Percentiles rank a stretch among this genome's conserved stretches.
Evolutionary conservation across 1,140 invertebrate genomes (phyloP).

Genomic region (Nephila pilipes): DNA sequence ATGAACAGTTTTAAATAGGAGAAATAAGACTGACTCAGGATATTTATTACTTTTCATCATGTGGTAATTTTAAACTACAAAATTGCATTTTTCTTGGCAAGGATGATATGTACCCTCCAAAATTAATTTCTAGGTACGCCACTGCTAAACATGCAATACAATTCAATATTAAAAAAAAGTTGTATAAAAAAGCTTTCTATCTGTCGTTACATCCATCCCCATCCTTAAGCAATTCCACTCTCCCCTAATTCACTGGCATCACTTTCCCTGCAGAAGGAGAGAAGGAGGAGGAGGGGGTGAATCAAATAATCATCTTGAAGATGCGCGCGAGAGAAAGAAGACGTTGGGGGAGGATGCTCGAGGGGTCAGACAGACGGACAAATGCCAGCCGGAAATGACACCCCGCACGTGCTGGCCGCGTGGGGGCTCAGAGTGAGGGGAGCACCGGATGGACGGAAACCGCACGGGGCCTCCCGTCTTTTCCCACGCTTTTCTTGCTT

Average conservation of each 20-base stretch:
- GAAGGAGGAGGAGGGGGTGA: neutral
- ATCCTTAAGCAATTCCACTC: too few species aligned
- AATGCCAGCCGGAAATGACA: conserved; percentile 73
- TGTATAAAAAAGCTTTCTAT: too few species aligned
- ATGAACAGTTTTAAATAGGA: too few species aligned
- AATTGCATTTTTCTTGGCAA: too few species aligned
- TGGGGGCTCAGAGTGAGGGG: conserved; percentile 51
- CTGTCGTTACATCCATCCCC: too few species aligned
- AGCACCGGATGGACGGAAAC: conserved; percentile 47
- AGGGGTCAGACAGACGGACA: conserved; percentile 36
- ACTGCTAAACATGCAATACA: too few species aligned
- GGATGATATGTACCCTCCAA: too few species aligned
- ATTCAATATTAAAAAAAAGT: too few species aligned
- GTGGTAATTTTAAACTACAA: too few species aligned
- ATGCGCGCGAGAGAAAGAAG: conserved; percentile 29
- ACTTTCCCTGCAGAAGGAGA: neutral
- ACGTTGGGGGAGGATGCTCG: conserved; percentile 39
- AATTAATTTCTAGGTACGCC: too few species aligned
- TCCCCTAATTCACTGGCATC: neutral
- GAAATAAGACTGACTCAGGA: too few species aligned
- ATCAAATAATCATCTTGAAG: neutral
- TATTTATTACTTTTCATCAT: too few species aligned
- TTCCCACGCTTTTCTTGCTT: conserved; percentile 37
- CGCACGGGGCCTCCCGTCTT: conserved; percentile 1
- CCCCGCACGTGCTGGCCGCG: conserved; percentile 75